Evolutionary conservation across 2,888 invertebrate genomes (phyloP), one percentile per base, ranked within the genome.

Genomic region (Mermis nigrescens): DNA sequence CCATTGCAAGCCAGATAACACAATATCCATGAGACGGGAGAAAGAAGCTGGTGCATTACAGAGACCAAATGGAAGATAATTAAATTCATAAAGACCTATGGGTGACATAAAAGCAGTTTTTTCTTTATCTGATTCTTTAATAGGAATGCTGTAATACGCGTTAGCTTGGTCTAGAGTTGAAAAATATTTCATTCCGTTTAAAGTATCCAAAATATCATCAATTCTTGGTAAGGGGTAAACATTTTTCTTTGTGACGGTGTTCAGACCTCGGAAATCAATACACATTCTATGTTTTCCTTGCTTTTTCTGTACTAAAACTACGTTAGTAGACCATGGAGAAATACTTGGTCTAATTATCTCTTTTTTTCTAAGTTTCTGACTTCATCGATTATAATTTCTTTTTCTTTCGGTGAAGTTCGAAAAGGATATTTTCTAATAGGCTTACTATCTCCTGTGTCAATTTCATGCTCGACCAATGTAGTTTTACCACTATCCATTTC

Each of bases 221-320:
- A 62, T 61, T 48, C 58, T 45, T 1, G 60, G 61, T 12, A 65
- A 29, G 7, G 63, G 63, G 54, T 61, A 63, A 0, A 28, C 22
- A 38, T 65, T 63, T 19, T 55, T 54, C 28, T 55, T 58, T 12
- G 63, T 63, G 19, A 63, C 61, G 2, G 12, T 45, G 59, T 66
- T 66, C 2, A 67, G 31, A 1, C 57, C 22, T 46, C 66, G 28
- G 56, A 63, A 67, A 57, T 66, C 65, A 15, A 66, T 57, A 53
- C 66, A 66, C 7, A 63, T 64, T 57, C 62, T 62, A 51, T 29
- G 61, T 19, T 51, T 52, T 31, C 62, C 66, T 57, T 67, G 62
- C 58, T 68, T 69, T 63, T 72, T 74, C 22, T 63, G 64, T 1
- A 71, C 70, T 1, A 73, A 53, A 3, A 72, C 68, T 2, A 71